Evolutionary conservation across 2,797 vertebrate species (phyloP), one percentile per base, ranked within the genome.

Genomic region (Melanotaenia nigrans): DNA sequence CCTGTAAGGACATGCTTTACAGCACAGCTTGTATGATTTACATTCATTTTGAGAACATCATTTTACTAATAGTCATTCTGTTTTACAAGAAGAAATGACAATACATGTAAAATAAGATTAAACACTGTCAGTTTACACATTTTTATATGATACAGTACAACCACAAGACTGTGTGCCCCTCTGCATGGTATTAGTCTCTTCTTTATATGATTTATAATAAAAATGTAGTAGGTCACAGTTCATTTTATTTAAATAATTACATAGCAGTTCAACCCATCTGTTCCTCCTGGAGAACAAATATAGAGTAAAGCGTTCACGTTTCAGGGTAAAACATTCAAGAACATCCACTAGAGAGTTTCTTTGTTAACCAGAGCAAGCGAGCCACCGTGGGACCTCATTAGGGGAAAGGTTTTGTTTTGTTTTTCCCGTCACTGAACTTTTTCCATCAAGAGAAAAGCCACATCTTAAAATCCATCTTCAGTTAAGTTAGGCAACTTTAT

Each of bases 311-410:
- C 54, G 64, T 53, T 16, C n/a, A 47, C 32, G 56, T 70, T 81
- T 75, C 30, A 73, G 59, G 36, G 38, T 65, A 53, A 85, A 76
- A 78, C 32, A 65, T 36, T 83, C 32, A 73, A 36, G 76, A 68
- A 68, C 66, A 79, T 56, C 64, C 68, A 70, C 73, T 0, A n/a
- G 79, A 77, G 83, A 78, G 22, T 60, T 62, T 45, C 59, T 61
- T 66, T 68, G 65, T 79, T 61, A 63, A 71, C 61, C 79, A 35
- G 1, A 69, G 68, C 28, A 66, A 55, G 68, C 59, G 60, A 32
- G 70, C 56, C 32, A 32, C 47, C 83, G 5, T 51, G 89, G 89
- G 89, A 92, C 45, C 88, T 92, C 86, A 88, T 90, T 91, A 90
- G 59, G 32, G 20, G 24, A 66, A 73, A 69, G 38, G 61, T 60